Base-by-base conservation (phyloP, 2,797 vertebrate species). In the Zenarchopterus dispar region DNA sequence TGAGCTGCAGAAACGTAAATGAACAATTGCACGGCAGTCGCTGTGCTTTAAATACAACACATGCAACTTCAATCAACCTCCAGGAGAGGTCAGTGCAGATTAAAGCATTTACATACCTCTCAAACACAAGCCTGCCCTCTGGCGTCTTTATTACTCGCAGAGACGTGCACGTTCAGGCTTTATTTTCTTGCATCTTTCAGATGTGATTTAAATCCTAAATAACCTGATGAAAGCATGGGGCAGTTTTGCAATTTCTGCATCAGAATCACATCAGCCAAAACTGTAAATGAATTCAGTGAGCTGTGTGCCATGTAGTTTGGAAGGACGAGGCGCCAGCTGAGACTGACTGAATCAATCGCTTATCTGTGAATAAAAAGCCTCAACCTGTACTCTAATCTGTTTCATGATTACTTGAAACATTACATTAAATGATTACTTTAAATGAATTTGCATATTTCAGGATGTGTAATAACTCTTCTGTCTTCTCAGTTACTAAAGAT, bases 71-170 rank as follows among this genome's bases (percentile, higher is more conserved):
- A 81, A 75, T 73, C 49, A 69, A 33, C 2, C 8, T 70, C 88
- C 90, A 91, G 88, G 80, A 88, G 89, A 84, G 89, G 91, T 81
- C 91, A 89, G 88, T 84, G 75, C 64, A 81, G 73, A 78, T 85
- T 81, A 78, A 84, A 77, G 44, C 49, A 80, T 80, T 65, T 73
- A 61, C 49, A 71, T 45, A 11, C 18, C 11, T 46, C 15, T 39
- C 36, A 39, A 39, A 39, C 36, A 16, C 9, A 36, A 2, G 33
- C 7, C 13, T 15, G 36, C 36, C 18, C 44, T 13, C 44, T 46
- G 44, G 11, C 2, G 36, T 39, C 36, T 39, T 39, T 15, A 1
- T 1, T 19, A 28, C 13, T 36, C 24, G 51, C 36, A 57, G 1
- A 42, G 2, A 65, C 13, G 21, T 26, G 6, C 56, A 47, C 15